Percentiles rank a stretch among this genome's conserved stretches.
These are phyloP conservation scores for Oreohelix idahoensis DNA, from an alignment of 1,140 invertebrate genomes.

Conservation along the genomic window DNA sequence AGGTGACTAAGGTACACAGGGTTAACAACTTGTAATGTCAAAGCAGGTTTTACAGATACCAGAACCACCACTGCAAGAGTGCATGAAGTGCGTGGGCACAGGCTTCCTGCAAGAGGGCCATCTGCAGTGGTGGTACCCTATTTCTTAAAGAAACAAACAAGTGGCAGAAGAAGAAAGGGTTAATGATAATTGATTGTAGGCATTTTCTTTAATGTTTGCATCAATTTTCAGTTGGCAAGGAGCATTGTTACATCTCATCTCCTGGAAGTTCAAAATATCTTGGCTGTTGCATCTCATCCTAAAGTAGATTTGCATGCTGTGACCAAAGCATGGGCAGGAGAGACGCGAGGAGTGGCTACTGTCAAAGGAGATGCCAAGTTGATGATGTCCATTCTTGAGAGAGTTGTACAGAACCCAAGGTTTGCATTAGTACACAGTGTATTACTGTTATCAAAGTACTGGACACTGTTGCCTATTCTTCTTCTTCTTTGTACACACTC, in stretches of 20 bases:
- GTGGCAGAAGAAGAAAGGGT: too few relatives aligned
- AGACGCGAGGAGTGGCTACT: neutral
- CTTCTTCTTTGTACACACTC: too few relatives aligned
- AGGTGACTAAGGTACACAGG: too few relatives aligned
- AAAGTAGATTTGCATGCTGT: neutral
- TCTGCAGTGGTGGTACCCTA: too few relatives aligned
- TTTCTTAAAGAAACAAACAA: too few relatives aligned
- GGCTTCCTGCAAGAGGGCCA: too few relatives aligned
- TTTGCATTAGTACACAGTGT: neutral
- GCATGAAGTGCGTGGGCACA: too few relatives aligned
- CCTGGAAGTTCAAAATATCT: neutral
- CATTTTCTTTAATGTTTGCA: neutral
- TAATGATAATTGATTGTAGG: neutral
- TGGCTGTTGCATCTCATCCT: neutral
- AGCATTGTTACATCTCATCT: neutral
- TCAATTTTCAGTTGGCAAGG: neutral
- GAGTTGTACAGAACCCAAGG: neutral
- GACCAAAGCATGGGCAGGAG: neutral
- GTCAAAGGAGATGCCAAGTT: neutral
- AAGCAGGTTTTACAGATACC: too few relatives aligned
- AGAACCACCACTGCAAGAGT: too few relatives aligned
- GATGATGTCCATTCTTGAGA: neutral
- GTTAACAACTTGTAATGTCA: too few relatives aligned
- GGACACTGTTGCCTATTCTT: too few relatives aligned
- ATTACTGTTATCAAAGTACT: too few relatives aligned